Base-by-base conservation (phyloP, 2,113 vertebrate species). In the Pavo muticus region DNA sequence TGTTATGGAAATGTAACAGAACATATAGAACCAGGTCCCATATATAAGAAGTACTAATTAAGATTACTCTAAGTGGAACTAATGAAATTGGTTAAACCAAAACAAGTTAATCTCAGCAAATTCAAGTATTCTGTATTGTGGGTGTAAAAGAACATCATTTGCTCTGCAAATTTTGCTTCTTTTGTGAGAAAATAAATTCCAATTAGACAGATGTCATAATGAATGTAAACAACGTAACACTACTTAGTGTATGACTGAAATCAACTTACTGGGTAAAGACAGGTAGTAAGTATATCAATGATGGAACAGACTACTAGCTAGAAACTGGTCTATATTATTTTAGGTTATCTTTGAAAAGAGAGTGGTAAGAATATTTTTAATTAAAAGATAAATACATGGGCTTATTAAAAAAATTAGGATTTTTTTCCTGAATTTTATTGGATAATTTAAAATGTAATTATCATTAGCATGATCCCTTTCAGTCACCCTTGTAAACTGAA, bases 401-500 rank as follows among this genome's bases (percentile, higher is more conserved):
- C 32, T 35, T 63, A 65, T 81, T 76, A 61, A 95, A 91, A 93
- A 88, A 72, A 72, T 71, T 35, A 93, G 56, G 44, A 63, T 84
- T 95, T 96, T 86, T 8, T 86, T 7, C 77, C 30, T n/a, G 79
- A 77, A 84, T 52, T 83, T 81, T 97, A 88, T 95, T 91, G 90
- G 72, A 75, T 96, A 94, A 92, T 96, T 96, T 57, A 39, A 68
- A 91, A 94, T 92, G 72, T 95, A 92, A 94, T 94, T 95, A 93
- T 79, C 70, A 80, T 81, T 87, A 93, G 85, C 87, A 67, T 1
- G 65, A 81, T 85, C 88, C 40, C 54, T 95, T 92, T 92, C 85
- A 79, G 45, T 72, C 87, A 87, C 64, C 75, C 68, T 85, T 92
- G 81, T 25, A 94, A 94, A 85, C 44, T 90, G 71, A 83, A 60